Conservation (phyloP, 1,140 invertebrate genomes). For the Heliconius himera region DNA sequence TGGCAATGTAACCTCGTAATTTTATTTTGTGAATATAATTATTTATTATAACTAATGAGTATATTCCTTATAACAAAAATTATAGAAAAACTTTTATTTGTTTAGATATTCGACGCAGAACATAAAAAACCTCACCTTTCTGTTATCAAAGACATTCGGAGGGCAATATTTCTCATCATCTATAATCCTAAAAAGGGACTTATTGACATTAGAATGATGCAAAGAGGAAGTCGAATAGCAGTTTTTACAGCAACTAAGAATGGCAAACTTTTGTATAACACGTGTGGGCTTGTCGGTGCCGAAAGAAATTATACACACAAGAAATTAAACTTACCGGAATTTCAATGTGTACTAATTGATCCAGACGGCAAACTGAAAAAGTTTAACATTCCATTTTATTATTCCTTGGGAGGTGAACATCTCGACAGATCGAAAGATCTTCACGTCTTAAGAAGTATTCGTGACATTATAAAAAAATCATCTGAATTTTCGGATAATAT, state of each 20-base stretch:
- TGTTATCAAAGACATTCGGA: conserved; percentile 63
- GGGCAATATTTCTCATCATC: conserved; percentile 71
- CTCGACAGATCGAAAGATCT: conserved; percentile 93
- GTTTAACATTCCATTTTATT: conserved; percentile 94
- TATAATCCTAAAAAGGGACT: conserved; percentile 76
- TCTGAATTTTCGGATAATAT: conserved; percentile 75
- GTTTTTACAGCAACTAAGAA: conserved; percentile 94
- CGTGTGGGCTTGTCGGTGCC: conserved; percentile 89
- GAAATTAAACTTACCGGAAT: conserved; percentile 82
- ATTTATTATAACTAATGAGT: background rate
- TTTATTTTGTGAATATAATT: too few species aligned
- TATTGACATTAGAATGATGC: conserved; percentile 75
- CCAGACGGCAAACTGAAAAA: conserved; percentile 90
- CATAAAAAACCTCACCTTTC: conserved; percentile 71
- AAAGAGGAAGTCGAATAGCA: conserved; percentile 93
- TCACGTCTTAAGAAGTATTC: conserved; percentile 91
- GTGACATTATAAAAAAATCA: conserved; percentile 83
- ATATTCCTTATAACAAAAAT: background rate
- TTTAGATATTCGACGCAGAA: conserved; percentile 73
- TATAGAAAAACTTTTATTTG: conserved; percentile 34
- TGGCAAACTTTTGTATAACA: conserved; percentile 89
- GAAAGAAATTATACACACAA: conserved; percentile 71
- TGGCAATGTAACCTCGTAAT: too few species aligned
- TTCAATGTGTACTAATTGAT: conserved; percentile 91
- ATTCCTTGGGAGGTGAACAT: conserved; percentile 93